phyloP scores from a whole-genome alignment of 2,888 invertebrate genomes.

The Cheilosia pagana region DNA sequence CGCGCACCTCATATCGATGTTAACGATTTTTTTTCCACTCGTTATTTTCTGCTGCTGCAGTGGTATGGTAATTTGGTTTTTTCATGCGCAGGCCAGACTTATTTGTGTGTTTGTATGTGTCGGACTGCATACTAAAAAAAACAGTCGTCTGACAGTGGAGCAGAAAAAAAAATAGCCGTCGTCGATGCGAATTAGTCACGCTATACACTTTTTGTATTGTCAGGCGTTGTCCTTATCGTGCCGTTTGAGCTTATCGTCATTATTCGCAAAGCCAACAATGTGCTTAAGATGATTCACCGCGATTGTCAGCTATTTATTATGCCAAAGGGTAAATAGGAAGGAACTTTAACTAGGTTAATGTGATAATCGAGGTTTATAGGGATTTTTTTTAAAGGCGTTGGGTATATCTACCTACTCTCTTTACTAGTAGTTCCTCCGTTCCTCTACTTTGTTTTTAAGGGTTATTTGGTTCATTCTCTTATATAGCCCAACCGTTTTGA shows the following conservation, averaged over 20 bases:
- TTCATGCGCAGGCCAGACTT: neutral
- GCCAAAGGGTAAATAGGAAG: constrained; percentile 34
- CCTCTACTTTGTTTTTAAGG: too few species aligned
- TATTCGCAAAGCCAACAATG: constrained; percentile 40
- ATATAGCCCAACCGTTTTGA: too few species aligned
- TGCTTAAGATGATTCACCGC: constrained; percentile 54
- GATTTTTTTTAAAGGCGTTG: too few species aligned
- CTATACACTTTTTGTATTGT: constrained; percentile 35
- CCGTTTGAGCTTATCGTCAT: constrained; percentile 50
- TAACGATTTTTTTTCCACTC: constrained; percentile 50
- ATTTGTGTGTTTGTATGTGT: constrained; percentile 27
- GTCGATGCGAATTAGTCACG: constrained; percentile 71
- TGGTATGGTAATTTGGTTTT: too few species aligned
- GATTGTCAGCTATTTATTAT: constrained; percentile 42
- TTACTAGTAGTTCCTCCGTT: too few species aligned
- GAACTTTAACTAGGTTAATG: too few species aligned
- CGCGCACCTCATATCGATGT: constrained; percentile 58
- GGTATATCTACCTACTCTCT: too few species aligned
- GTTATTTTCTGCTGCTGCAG: constrained; percentile 15
- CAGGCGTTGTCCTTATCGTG: constrained; percentile 27
- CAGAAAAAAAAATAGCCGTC: constrained; percentile 18
- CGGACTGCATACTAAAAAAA: too few species aligned
- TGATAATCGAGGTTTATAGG: too few species aligned
- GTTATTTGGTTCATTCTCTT: too few species aligned
- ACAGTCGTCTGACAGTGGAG: neutral